These are phyloP conservation scores for Cosmopolites sordidus DNA, from an alignment of 2,888 invertebrate genomes.

Conservation along the genomic window DNA sequence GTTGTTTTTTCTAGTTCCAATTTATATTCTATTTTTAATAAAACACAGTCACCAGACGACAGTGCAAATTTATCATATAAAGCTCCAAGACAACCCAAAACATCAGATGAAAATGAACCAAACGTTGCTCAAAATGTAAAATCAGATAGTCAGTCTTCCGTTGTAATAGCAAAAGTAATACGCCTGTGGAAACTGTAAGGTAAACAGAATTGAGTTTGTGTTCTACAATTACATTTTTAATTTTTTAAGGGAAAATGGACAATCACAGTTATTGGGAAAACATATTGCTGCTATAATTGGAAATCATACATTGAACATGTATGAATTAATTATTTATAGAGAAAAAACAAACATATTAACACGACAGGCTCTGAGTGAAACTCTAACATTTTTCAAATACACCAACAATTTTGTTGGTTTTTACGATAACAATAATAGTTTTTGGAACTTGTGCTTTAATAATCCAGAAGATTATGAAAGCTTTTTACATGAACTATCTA, in stretches of 20 bases:
- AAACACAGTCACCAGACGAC: conserved; percentile 3
- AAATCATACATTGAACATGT: conserved; percentile 31
- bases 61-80: conserved; percentile 18
- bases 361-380: conserved; percentile 33
- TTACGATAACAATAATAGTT: conserved; percentile 37
- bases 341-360: conserved; percentile 42
- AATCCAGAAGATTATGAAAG: conserved; percentile 32
- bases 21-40: conserved; percentile 20
- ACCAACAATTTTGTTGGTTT: conserved; percentile 39
- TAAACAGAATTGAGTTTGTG: no score
- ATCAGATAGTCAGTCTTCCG: conserved; percentile 12
- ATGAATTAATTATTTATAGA: conserved; percentile 44
- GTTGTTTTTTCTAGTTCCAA: conserved; percentile 13
- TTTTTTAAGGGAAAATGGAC: conserved; percentile 10
- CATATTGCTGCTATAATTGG: conserved; percentile 50
- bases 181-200: conserved; percentile 18
- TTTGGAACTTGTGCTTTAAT: conserved; percentile 42
- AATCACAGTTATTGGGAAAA: conserved; percentile 38
- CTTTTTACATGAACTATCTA: conserved; percentile 32
- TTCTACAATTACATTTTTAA: neutral
- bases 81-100: conserved; percentile 25
- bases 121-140: neutral
- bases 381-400: conserved; percentile 34
- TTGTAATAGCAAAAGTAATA: conserved; percentile 23
- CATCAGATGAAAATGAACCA: neutral